Conservation (phyloP, 1,140 invertebrate genomes). For the Forficula auricularia region DNA sequence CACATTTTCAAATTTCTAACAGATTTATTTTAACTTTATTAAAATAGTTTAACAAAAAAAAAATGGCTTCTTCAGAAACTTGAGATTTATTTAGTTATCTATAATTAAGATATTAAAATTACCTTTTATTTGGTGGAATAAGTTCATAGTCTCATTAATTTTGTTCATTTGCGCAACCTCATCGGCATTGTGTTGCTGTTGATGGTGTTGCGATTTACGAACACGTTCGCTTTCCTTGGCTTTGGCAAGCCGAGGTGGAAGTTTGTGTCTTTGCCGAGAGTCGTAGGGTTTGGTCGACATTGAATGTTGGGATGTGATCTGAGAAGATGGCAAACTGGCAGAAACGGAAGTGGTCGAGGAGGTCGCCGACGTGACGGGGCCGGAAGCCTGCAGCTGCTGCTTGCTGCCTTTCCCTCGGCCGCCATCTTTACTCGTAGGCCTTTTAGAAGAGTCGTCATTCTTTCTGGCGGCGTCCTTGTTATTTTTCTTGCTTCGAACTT, state of each 20-base stretch:
- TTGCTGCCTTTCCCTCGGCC: not conserved
- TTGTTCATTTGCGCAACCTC: slow-evolving; percentile 29
- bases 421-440: not conserved
- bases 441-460: not conserved
- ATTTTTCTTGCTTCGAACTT: slow-evolving; percentile 67
- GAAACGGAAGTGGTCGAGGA: not conserved
- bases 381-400: not conserved
- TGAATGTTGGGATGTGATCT: not conserved
- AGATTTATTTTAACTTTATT: no score
- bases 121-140: slow-evolving; percentile 29
- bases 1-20: no score
- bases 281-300: slow-evolving; percentile 14
- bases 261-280: slow-evolving; percentile 29
- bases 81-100: no score
- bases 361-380: not conserved
- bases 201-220: slow-evolving; percentile 20
- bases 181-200: slow-evolving; percentile 24
- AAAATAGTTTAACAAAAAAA: no score
- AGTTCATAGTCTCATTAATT: slow-evolving; percentile 21
- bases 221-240: slow-evolving; percentile 38
- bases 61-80: no score
- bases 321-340: not conserved
- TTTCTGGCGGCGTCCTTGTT: slow-evolving; percentile 38
- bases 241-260: slow-evolving; percentile 67
- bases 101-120: no score